Percentiles rank a stretch among this genome's conserved stretches.
These are phyloP conservation scores for Cancer borealis DNA, from an alignment of 2,888 invertebrate genomes.

Conservation along the genomic window DNA sequence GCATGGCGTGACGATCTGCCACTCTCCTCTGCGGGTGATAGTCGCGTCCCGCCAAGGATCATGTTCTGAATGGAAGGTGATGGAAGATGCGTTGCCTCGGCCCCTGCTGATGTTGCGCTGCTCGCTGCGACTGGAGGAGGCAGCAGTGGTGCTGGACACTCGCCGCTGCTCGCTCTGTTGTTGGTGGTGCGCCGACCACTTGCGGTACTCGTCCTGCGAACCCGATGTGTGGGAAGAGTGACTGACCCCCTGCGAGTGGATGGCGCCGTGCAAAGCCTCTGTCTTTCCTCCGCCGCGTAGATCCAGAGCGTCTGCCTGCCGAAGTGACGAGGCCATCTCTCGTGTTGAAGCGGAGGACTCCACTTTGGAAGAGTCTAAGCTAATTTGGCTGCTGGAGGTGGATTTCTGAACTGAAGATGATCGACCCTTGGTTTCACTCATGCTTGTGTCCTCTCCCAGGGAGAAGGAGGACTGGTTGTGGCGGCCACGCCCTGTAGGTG, in stretches of 20 bases:
- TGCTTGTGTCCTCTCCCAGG: conserved; percentile 57
- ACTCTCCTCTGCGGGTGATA: conserved; percentile 75
- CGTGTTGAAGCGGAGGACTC: conserved; percentile 73
- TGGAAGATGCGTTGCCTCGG: conserved; percentile 74
- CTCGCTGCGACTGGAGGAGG: conserved; percentile 55
- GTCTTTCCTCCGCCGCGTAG: conserved; percentile 72
- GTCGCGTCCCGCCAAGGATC: conserved; percentile 77
- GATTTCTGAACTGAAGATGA: conserved; percentile 52
- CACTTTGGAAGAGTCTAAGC: conserved; percentile 64
- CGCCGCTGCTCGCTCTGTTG: conserved; percentile 63
- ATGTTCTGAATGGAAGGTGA: conserved; percentile 77
- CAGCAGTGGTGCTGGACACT: conserved; percentile 52
- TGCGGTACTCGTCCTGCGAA: conserved; percentile 74
- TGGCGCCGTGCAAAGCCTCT: conserved; percentile 31
- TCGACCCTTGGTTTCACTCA: conserved; percentile 60
- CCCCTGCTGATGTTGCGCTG: conserved; percentile 63
- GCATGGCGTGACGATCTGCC: conserved; percentile 76
- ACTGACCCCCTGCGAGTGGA: conserved; percentile 34
- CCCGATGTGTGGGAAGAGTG: conserved; percentile 70
- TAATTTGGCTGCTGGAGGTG: conserved; percentile 63
- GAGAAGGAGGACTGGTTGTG: conserved; percentile 74
- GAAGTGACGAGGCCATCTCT: conserved; percentile 76
- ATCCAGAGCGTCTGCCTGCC: conserved; percentile 76
- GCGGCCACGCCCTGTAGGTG: conserved; percentile 56
- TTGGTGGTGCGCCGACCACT: conserved; percentile 76